These are phyloP conservation scores for Ephialtes manifestator DNA, from an alignment of 2,888 invertebrate genomes.

Conservation along the genomic window DNA sequence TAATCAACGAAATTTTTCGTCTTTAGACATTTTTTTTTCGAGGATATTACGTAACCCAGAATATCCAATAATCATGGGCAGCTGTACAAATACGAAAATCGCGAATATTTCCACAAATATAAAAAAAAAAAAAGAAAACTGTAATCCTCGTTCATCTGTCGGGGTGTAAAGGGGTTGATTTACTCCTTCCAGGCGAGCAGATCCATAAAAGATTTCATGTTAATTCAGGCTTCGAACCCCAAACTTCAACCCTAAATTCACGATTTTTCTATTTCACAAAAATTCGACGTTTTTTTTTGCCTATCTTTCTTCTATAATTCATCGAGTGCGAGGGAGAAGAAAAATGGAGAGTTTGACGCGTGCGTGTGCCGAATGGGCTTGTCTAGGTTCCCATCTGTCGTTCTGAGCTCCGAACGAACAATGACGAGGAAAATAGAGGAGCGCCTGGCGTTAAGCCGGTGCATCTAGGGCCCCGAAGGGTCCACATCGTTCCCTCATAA, in stretches of 20 bases:
- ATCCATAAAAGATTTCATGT: constrained; percentile 70
- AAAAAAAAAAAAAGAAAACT: constrained; percentile 21
- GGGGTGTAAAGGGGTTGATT: constrained; percentile 57
- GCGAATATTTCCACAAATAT: constrained; percentile 18
- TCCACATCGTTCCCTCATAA: constrained; percentile 77
- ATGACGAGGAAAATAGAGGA: constrained; percentile 61
- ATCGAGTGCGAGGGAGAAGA: constrained; percentile 34
- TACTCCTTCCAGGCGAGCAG: constrained; percentile 70
- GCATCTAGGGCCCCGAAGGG: constrained; percentile 66
- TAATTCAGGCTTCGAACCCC: constrained; percentile 71
- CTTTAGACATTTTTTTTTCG: no score
- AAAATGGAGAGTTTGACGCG: constrained; percentile 34
- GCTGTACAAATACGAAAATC: constrained; percentile 7
- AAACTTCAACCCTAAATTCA: constrained; percentile 82
- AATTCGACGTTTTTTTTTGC: constrained; percentile 71
- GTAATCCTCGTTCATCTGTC: constrained; percentile 23
- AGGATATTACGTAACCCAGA: no score
- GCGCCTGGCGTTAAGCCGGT: constrained; percentile 75
- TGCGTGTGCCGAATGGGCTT: constrained; percentile 48
- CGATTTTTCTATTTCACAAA: constrained; percentile 77
- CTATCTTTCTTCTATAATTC: constrained; percentile 40
- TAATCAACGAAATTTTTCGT: no score
- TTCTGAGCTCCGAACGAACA: constrained; percentile 54
- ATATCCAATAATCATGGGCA: constrained; percentile 16
- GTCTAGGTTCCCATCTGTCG: constrained; percentile 63